Base-by-base conservation (phyloP, 2,113 vertebrate species). In the Cebus imitator region DNA sequence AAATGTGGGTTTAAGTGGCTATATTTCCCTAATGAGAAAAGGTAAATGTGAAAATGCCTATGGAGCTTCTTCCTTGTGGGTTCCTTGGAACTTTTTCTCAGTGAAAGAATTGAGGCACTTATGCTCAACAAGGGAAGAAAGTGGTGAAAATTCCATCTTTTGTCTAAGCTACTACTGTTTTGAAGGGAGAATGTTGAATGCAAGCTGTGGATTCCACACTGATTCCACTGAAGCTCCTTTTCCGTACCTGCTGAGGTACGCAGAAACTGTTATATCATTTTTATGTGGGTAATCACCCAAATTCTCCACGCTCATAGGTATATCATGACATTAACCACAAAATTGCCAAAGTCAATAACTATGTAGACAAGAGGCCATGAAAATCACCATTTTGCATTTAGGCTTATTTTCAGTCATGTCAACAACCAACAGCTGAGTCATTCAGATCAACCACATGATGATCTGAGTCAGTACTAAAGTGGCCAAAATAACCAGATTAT, bases 401-500 rank as follows among this genome's bases (percentile, higher is more conserved):
- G 40, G 68, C 80, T 96, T 92, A 84, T 97, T 87, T 97, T 97
- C 45, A 76, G 58, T 95, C 48, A 73, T 86, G 90, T 94, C 92
- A 96, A 96, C 72, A 96, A 84, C 72, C 66, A 90, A 25, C 92
- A 92, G 78, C 79, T 82, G 90, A 90, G 64, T 96, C 93, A 91
- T 91, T 93, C 45, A 66, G 75, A 96, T 96, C 61, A 85, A 97
- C 50, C 68, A 91, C 80, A 87, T 87, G 80, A 96, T 97, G 48
- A 55, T 96, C 95, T 87, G 93, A 96, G 64, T 94, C 93, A 97
- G 30, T 96, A 95, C 96, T 87, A 95, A 93, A 18, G 68, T 85
- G 83, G 79, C 61, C 79, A 93, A 76, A 97, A 95, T 96, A 90
- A 91, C 82, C 96, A 97, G 79, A 97, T 97, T 70, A 93, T 91